These are phyloP conservation scores for Leucoptera coffeella DNA, from an alignment of 2,888 invertebrate species.

Conservation along the genomic window DNA sequence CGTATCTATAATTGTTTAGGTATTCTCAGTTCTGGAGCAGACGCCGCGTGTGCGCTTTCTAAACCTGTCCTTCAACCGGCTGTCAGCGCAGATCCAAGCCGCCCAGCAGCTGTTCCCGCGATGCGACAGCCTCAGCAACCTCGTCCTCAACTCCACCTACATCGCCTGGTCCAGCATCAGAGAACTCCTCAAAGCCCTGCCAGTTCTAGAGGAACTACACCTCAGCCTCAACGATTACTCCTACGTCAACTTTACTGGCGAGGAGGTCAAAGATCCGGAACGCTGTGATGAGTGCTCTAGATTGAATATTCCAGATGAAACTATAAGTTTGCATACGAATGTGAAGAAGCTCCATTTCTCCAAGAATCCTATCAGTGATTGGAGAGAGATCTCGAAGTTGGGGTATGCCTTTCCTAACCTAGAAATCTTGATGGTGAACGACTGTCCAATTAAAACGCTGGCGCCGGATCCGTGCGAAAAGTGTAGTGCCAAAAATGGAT, in stretches of 20 bases:
- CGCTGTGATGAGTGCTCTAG: conserved; percentile 34
- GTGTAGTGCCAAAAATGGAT: conserved; percentile 34
- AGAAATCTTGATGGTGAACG: conserved; percentile 79
- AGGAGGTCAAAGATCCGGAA: conserved; percentile 25
- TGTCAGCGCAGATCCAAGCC: conserved; percentile 63
- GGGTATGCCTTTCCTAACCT: conserved; percentile 82
- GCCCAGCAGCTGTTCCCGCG: conserved; percentile 37
- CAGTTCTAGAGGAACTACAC: conserved; percentile 84
- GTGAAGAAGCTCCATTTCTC: conserved; percentile 81
- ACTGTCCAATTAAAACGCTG: conserved; percentile 67
- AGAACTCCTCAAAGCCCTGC: conserved; percentile 67
- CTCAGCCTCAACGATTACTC: conserved; percentile 86
- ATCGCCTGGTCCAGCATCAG: conserved; percentile 81
- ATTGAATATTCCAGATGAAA: conserved; percentile 19
- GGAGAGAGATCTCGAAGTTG: conserved; percentile 77
- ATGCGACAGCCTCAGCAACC: conserved; percentile 62
- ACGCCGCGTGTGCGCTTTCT: conserved; percentile 87
- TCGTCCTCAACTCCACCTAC: conserved; percentile 83
- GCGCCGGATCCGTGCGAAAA: conserved; percentile 58
- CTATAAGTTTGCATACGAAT: conserved; percentile 54
- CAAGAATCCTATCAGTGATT: conserved; percentile 78
- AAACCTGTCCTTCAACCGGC: conserved; percentile 85
- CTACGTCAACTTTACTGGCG: conserved; percentile 61
- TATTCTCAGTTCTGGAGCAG: conserved; percentile 79
- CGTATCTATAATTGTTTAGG: no score